These are phyloP conservation scores for Epinephelus cyanopodus DNA, from an alignment of 2,113 vertebrate genomes.

Conservation along the genomic window DNA sequence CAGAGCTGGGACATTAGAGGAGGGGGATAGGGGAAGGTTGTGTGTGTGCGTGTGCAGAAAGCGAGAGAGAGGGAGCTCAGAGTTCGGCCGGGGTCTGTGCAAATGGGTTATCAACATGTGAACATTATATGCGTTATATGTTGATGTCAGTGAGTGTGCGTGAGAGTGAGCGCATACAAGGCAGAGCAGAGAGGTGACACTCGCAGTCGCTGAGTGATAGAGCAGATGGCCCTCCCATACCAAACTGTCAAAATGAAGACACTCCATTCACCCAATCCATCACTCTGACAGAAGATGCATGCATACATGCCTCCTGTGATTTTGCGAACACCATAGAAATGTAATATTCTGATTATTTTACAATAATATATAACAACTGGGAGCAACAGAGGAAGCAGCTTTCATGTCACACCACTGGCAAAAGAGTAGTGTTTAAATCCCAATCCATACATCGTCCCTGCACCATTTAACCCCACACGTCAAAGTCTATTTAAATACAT, in stretches of 20 bases:
- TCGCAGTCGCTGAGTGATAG: constrained; percentile 34
- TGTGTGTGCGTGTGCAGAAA: neutral
- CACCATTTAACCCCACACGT: constrained; percentile 8
- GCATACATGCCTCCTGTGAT: too few species aligned
- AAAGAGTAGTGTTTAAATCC: neutral
- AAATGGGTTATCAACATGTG: constrained; percentile 47
- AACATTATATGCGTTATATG: constrained; percentile 1
- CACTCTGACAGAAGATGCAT: neutral
- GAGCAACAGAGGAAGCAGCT: neutral
- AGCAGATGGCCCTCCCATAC: constrained; percentile 54
- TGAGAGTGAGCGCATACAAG: neutral
- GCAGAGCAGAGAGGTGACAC: constrained; percentile 36
- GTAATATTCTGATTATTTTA: neutral
- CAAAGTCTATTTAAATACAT: neutral
- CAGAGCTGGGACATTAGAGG: constrained; percentile 63
- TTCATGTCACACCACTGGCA: neutral
- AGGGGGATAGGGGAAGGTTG: constrained; percentile 13
- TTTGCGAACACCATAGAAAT: neutral
- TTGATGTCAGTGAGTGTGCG: constrained; percentile 1
- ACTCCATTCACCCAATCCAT: neutral
- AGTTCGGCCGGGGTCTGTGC: neutral
- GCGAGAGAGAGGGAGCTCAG: neutral
- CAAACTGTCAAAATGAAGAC: constrained; percentile 41
- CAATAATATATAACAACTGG: neutral
- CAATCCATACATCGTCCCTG: neutral